Evolutionary conservation across 1,140 invertebrate species (phyloP).

Genomic region (Neodiprion virginianus): DNA sequence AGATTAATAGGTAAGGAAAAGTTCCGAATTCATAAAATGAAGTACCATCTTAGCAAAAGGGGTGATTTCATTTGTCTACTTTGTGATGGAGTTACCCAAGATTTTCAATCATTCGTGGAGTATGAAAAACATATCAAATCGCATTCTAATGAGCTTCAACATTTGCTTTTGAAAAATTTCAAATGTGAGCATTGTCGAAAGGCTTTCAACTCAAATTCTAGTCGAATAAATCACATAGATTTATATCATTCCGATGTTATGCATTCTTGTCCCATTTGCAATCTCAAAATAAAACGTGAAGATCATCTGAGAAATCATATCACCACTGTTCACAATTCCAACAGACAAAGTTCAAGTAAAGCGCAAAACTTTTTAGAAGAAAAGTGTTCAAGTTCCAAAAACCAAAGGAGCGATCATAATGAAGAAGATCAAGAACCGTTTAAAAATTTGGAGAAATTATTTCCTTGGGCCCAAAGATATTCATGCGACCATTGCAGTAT

Average conservation of each 20-base stretch:
- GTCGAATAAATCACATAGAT: not conserved
- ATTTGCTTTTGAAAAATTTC: not conserved
- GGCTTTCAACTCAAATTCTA: not conserved
- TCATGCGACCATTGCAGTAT: not conserved
- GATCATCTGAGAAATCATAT: not conserved
- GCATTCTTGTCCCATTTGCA: not conserved
- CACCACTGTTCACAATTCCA: not conserved
- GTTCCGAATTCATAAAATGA: constrained; percentile 20
- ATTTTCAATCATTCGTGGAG: not conserved
- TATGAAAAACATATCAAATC: not conserved
- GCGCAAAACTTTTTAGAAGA: not conserved
- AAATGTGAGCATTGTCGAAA: not conserved
- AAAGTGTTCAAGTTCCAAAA: not conserved
- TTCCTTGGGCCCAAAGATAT: constrained; percentile 3
- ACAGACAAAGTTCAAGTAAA: not conserved
- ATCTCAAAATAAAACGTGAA: not conserved
- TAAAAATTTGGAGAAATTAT: constrained; percentile 1
- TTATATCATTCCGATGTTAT: not conserved
- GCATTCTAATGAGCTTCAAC: not conserved
- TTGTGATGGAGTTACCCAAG: not conserved
- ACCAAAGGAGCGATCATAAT: not conserved
- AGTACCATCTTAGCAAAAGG: constrained; percentile 14
- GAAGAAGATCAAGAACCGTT: not conserved
- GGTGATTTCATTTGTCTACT: constrained; percentile 22
- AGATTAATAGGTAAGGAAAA: not conserved